These are phyloP conservation scores for Drosophila kambysellisi DNA, from an alignment of 2,888 invertebrate species.

Conservation along the genomic window DNA sequence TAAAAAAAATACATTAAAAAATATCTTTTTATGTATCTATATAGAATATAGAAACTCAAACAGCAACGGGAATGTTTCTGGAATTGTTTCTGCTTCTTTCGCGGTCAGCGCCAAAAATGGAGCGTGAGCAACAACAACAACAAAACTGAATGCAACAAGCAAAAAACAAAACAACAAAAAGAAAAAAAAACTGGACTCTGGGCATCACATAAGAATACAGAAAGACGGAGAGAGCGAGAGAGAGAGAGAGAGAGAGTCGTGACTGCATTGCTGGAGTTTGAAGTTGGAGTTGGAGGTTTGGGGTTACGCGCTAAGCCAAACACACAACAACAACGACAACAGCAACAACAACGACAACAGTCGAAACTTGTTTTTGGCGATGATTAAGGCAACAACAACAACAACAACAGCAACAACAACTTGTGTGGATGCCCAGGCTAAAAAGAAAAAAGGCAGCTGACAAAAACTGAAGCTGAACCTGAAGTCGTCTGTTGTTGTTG, in stretches of 20 bases:
- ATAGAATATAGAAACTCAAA: neutral
- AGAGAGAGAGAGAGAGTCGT: neutral
- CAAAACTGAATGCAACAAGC: constrained; percentile 32
- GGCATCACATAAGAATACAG: neutral
- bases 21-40: no score
- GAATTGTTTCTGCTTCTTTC: constrained; percentile 35
- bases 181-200: constrained; percentile 52
- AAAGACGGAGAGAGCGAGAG: neutral
- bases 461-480: constrained; percentile 13
- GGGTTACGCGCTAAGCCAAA: constrained; percentile 57
- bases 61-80: constrained; percentile 37
- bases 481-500: constrained; percentile 6
- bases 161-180: constrained; percentile 28
- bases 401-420: constrained; percentile 17
- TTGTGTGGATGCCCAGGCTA: constrained; percentile 38
- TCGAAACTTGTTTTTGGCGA: constrained; percentile 69
- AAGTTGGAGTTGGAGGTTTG: constrained; percentile 13
- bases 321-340: constrained; percentile 18
- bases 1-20: neutral
- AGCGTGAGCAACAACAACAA: constrained; percentile 35
- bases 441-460: constrained; percentile 45
- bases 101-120: constrained; percentile 56
- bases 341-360: constrained; percentile 27
- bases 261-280: constrained; percentile 21
- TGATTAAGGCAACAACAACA: constrained; percentile 64